Evolutionary conservation across 2,113 vertebrate genomes (phyloP).

Genomic region (Excalfactoria chinensis): DNA sequence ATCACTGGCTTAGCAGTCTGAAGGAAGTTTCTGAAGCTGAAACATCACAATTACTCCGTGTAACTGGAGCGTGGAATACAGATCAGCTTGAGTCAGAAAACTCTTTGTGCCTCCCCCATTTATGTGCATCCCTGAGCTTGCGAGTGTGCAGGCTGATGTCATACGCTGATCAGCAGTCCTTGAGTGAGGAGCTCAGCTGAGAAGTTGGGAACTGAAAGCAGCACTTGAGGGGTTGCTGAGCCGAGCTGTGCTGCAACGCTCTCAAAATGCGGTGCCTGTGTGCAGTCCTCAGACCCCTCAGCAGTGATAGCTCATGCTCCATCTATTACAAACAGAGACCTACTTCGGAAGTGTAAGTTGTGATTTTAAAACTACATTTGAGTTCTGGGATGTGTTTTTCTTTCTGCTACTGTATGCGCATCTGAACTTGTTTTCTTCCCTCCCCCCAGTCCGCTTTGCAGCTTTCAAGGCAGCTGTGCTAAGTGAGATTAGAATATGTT

Average conservation of each 20-base stretch:
- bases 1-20: background rate
- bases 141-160: slow-evolving; percentile 58
- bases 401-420: background rate
- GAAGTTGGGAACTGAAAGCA: slow-evolving; percentile 36
- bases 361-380: background rate
- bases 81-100: slow-evolving; percentile 56
- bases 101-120: slow-evolving; percentile 60
- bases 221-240: background rate
- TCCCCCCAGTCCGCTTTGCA: background rate
- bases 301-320: slow-evolving; percentile 58
- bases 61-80: slow-evolving; percentile 53
- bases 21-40: slow-evolving; percentile 12
- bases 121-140: slow-evolving; percentile 43
- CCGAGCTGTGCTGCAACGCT: background rate
- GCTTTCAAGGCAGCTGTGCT: background rate
- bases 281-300: slow-evolving; percentile 68
- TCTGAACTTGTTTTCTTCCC: background rate
- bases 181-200: slow-evolving; percentile 44
- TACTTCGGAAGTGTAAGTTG: slow-evolving; percentile 65
- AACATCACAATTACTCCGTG: slow-evolving; percentile 26
- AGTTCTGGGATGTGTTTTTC: background rate
- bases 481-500: background rate
- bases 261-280: slow-evolving; percentile 70
- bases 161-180: slow-evolving; percentile 28
- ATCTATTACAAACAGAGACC: slow-evolving; percentile 61